Evolutionary conservation across 1,140 invertebrate genomes (phyloP).

Genomic region (Meloidogyne exigua): DNA sequence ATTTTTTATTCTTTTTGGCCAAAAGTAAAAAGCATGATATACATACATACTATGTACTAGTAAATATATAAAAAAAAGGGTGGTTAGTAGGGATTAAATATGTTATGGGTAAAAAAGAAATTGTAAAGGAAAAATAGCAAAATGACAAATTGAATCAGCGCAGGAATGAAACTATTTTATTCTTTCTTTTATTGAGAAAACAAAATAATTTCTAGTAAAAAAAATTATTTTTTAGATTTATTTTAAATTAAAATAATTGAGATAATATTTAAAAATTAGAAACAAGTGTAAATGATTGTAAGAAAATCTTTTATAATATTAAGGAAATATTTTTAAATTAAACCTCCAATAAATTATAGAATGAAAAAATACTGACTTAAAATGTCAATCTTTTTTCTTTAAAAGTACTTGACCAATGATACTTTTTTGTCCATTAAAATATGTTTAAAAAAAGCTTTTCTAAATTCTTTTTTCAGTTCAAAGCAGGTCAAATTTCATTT

Average conservation of each 20-base stretch:
- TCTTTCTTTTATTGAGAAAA: background rate
- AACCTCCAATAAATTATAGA: no score
- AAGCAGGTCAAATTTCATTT: background rate
- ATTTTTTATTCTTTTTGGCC: background rate
- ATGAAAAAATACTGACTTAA: no score
- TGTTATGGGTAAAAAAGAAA: background rate
- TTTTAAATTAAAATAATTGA: background rate
- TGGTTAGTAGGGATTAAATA: conserved; percentile 9
- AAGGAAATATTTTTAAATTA: no score
- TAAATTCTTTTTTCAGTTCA: background rate
- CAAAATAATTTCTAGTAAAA: background rate
- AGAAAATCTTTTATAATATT: no score
- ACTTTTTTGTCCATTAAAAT: background rate
- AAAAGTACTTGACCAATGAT: background rate
- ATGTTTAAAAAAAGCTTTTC: background rate
- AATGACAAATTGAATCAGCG: background rate
- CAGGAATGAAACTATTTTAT: background rate
- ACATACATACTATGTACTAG: no score
- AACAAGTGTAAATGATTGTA: no score
- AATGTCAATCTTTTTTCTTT: background rate
- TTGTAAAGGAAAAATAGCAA: background rate
- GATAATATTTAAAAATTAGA: no score
- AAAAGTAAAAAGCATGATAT: background rate
- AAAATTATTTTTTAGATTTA: background rate
- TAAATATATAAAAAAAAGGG: no score